Evolutionary conservation across 1,140 invertebrate genomes (phyloP), one percentile per base, ranked within the genome.

Genomic region (Drosophila littoralis): DNA sequence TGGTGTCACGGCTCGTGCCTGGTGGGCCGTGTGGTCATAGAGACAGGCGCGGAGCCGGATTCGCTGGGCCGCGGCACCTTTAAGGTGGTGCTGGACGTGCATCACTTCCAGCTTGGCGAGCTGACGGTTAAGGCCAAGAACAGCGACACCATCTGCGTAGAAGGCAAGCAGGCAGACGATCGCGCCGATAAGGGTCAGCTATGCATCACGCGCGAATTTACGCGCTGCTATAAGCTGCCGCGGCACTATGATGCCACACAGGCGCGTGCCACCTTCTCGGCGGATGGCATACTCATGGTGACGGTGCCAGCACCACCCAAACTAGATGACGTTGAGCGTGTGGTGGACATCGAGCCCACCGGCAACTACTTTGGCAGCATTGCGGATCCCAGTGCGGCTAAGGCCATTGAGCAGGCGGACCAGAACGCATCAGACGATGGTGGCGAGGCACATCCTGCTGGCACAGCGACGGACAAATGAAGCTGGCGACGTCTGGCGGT

Each of bases 1-100:
- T 92, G 90, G 91, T 91, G 86, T 33, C 91, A 92, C 28, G 80
- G 84, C 15, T 92, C 90, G 7, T 92, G 91, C 28, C 50, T 92
- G 59, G 84, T 88, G 6, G 86, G 91, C 0, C 70, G 79, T 3
- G 90, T 91, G 42, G 75, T 81, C 15, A 89, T 92, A 1, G 90
- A 91, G 50, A 86, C 81, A 7, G 91, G 90, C 38, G 84, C 76
- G 0, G 91, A 91, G 15, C 73, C 81, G 12, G 90, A 90, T 15
- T 81, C 86, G 6, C 59, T 75, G 33, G 90, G 90, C 2, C 81
- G 91, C 0, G 90, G 90, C 46, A 91, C 90, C 10, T 92, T 91
- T 42, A 91, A 92, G 54, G 81, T 92, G 52, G 75, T 91, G 1
- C 71, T 92, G 10, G 91, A 92, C 58, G 91, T 92, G 36, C 91